Evolutionary conservation across 2,888 invertebrate species (phyloP), one percentile per base, ranked within the genome.

Genomic region (Priocnemis perturbator): DNA sequence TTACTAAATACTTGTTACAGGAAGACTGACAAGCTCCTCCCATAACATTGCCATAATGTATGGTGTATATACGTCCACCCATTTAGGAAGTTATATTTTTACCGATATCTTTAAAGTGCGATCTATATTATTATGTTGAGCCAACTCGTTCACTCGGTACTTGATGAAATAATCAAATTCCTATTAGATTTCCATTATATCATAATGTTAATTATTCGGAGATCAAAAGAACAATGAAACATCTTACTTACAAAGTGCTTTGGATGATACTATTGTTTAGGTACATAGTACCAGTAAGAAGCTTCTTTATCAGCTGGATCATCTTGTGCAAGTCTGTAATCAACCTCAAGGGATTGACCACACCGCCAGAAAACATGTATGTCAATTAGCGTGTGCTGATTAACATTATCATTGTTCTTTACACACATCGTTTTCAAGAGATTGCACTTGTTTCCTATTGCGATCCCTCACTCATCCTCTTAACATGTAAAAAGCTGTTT

Each of bases 271-370:
- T 78, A 60, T 81, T 88, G 83, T 89, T 85, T 87, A 96, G 95
- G 96, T 96, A 85, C 97, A 98, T 91, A 97, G 96, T 86, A 97
- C 97, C 83, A 97, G 97, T 91, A 97, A 98, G 92, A 97, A 97
- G 91, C 92, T 98, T 87, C 93, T 98, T 83, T 97, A 97, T 90
- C 97, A 98, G 90, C 92, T 98, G 88, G 97, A 98, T 91, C 97
- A 97, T 90, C 92, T 98, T 90, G 97, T 97, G 86, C 97, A 97
- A 93, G 96, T 97, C 89, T 97, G 97, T 92, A 97, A 97, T 92
- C 97, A 97, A 90, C 95, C 96, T 71, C 89, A 87, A 79, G 90
- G 90, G 83, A 90, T 91, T 84, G 95, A 95, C 88, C 93, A 94
- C 85, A 92, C 93, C 81, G 90, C 91, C 85, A 92, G 94, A 87